phyloP scores from a whole-genome alignment of 1,140 invertebrate species.

The Stegodyphus dumicola region DNA sequence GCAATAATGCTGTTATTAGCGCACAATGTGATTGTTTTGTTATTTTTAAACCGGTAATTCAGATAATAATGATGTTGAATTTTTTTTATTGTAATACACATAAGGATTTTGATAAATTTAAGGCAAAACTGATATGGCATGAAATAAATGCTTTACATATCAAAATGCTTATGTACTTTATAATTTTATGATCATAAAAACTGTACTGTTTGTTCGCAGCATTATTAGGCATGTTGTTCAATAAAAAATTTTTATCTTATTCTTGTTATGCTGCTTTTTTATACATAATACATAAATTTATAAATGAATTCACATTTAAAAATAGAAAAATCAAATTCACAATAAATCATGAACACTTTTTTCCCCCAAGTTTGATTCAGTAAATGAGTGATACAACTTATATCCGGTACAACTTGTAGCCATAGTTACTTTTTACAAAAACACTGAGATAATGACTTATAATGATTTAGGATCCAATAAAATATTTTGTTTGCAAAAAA shows the following conservation, averaged over 20 bases:
- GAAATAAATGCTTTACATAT: slow-evolving; percentile 50
- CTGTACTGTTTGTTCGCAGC: slow-evolving; percentile 24
- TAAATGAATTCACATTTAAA: no score
- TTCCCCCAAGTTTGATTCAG: no score
- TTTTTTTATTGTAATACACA: slow-evolving; percentile 24
- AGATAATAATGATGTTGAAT: slow-evolving; percentile 31
- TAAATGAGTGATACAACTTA: no score
- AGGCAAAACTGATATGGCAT: slow-evolving; percentile 21
- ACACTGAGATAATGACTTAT: no score
- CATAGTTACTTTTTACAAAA: no score
- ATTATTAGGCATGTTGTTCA: slow-evolving; percentile 57
- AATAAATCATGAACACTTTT: no score
- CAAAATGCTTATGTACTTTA: slow-evolving; percentile 46
- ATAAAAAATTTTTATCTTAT: slow-evolving; percentile 56
- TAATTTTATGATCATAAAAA: slow-evolving; percentile 13
- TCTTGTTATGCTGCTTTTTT: not conserved
- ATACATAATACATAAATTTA: no score
- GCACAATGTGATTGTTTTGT: slow-evolving; percentile 54
- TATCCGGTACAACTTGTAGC: no score
- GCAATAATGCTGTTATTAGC: slow-evolving; percentile 60
- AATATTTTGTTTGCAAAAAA: no score
- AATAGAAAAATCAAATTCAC: no score
- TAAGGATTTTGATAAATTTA: slow-evolving; percentile 56
- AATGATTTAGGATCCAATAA: no score
- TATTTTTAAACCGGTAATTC: slow-evolving; percentile 25